These are phyloP conservation scores for Dastarcus helophoroides DNA, from an alignment of 2,888 invertebrate species.

Conservation along the genomic window DNA sequence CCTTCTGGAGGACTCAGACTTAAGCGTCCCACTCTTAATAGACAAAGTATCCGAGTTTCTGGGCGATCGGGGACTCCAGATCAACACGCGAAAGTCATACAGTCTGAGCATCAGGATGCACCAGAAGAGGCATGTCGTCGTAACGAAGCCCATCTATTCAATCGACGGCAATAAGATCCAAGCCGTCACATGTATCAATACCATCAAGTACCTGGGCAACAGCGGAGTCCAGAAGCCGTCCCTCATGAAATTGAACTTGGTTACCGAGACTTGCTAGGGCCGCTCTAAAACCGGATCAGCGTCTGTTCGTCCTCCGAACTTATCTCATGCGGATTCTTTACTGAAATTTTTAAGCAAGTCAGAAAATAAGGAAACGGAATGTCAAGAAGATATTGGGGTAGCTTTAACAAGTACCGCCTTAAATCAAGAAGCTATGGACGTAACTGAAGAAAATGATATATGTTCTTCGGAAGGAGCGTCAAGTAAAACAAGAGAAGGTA, in stretches of 20 bases:
- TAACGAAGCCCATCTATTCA: too few relatives aligned
- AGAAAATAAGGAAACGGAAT: conserved; percentile 8
- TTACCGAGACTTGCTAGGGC: conserved; percentile 1
- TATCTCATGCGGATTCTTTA: conserved; percentile 7
- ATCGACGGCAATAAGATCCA: conserved; percentile 2
- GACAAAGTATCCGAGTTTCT: too few relatives aligned
- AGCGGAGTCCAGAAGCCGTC: not conserved
- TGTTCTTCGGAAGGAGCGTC: conserved; percentile 8
- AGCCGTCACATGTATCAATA: conserved; percentile 1
- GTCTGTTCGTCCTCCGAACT: not conserved
- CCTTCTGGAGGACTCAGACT: too few relatives aligned
- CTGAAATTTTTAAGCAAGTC: conserved; percentile 9
- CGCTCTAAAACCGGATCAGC: conserved; percentile 5
- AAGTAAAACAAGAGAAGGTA: conserved; percentile 7
- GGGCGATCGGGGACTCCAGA: too few relatives aligned
- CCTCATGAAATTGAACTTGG: conserved; percentile 1
- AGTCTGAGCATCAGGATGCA: too few relatives aligned
- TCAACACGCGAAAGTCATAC: too few relatives aligned
- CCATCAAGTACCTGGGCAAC: conserved; percentile 5
- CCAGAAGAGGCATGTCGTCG: too few relatives aligned
- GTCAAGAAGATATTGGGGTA: conserved; percentile 6
- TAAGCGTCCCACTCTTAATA: too few relatives aligned
- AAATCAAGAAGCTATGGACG: conserved; percentile 8
- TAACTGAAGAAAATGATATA: conserved; percentile 8
- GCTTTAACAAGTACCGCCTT: conserved; percentile 5